Base-by-base conservation (phyloP, 2,888 invertebrate genomes). In the Melinopterus prodromus region DNA sequence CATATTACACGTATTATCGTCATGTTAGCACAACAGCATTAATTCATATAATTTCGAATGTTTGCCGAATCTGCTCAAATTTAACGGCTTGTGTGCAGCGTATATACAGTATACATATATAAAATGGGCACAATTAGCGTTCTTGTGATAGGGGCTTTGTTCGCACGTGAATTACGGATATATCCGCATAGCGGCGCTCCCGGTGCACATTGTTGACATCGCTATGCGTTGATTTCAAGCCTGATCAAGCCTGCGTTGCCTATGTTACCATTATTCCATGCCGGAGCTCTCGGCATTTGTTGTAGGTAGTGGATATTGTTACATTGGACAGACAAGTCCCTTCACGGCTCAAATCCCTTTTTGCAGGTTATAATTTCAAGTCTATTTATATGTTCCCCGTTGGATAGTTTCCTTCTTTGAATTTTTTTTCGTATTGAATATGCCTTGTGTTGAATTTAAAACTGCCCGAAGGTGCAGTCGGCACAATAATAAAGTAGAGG, bases 131-230 rank as follows among this genome's bases (percentile, higher is more conserved):
- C 74, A 74, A 74, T 74, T 74, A 74, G 37, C 26, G 74, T 37
- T 74, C 37, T 37, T 74, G 74, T 74, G n/a, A 35, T n/a, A 35
- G 36, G 35, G 9, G 74, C 37, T 74, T 74, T 74, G 74, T 74
- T 74, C 37, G 37, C 74, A 74, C 74, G 36, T 74, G 74, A 74
- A 74, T 74, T 74, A 74, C 74, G 74, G 37, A 35, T 35, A 71
- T 71, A 71, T 35, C 71, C 71, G 71, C 71, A 35, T 74, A 9
- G 74, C n/a, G n/a, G 36, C 35, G 74, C n/a, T 26, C 16, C 26
- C 71, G 16, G 12, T 35, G 74, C 74, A 37, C 35, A 74, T 74
- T 74, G 74, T 74, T 37, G 74, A 74, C 74, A 74, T 74, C 35
- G 74, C 36, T 74, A 36, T 74, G 74, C 74, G 74, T 53, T 53